Evolutionary conservation across 2,888 invertebrate species (phyloP), one percentile per base, ranked within the genome.

Genomic region (Luffia ferchaultella): DNA sequence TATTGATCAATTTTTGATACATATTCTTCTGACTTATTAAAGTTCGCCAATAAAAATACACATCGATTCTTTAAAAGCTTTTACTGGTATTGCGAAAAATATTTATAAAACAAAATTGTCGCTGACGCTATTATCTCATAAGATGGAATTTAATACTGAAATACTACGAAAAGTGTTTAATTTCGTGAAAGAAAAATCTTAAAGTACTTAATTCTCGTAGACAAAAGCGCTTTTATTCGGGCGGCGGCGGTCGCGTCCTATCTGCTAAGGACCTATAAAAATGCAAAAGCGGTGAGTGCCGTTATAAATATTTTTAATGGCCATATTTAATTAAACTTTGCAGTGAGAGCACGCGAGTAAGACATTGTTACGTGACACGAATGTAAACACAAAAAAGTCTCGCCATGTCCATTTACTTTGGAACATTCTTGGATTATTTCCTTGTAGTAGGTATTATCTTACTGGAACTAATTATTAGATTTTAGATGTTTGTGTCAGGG

Each of bases 231-330:
- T 12, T 30, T 30, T 30, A 30, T 30, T 30, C 30, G 30, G 30
- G 30, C 30, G 30, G 30, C 48, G 48, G 47, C n/a, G 40, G 2
- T 19, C 46, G 16, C 43, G 12, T 40, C 20, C 59, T 65, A 67
- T 68, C 68, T 66, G 57, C 17, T 46, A 46, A 71, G 72, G 64
- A 60, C 64, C 66, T 67, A 77, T 79, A 74, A 78, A 79, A 78
- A 79, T 75, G 73, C 78, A 71, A 63, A 71, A 59, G 65, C 62
- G 64, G 61, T 64, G 60, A 61, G 58, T 60, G 60, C 53, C 55
- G 67, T 66, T 70, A 77, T 79, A 80, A 80, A 80, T 77, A 78
- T 75, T 75, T 72, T 79, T 77, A 78, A 79, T 71, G 70, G 66
- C 68, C 69, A 67, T 73, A 75, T 78, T 77, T 68, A 65, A 76